These are phyloP conservation scores for Cochlearius cochlearius DNA, from an alignment of 2,113 vertebrate genomes.

Conservation along the genomic window DNA sequence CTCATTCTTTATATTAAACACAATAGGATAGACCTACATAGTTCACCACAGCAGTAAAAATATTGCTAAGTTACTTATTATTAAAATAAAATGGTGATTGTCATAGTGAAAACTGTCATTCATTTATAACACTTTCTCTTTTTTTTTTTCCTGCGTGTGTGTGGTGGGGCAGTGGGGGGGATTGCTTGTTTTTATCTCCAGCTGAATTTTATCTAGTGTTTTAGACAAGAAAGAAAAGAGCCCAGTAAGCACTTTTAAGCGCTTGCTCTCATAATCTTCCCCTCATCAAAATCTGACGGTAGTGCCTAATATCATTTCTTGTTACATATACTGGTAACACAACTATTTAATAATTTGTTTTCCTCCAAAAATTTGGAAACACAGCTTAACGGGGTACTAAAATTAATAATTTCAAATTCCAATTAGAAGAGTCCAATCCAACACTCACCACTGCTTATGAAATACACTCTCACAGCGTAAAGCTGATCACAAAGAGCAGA, in stretches of 20 bases:
- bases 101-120: neutral
- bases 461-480: neutral
- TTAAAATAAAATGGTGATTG: neutral
- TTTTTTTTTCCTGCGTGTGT: accelerated
- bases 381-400: neutral
- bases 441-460: neutral
- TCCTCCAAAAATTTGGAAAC: neutral
- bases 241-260: neutral
- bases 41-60: neutral
- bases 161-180: accelerated
- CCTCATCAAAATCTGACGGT: neutral
- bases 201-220: neutral
- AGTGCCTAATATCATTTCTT: neutral
- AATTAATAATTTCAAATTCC: neutral
- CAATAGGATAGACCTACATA: neutral
- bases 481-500: neutral
- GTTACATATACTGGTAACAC: neutral
- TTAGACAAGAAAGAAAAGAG: neutral
- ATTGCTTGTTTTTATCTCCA: neutral
- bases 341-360: neutral
- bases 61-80: neutral
- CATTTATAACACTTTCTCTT: neutral
- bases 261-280: neutral
- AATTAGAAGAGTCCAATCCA: neutral
- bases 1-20: neutral